phyloP scores from a whole-genome alignment of 2,797 vertebrate genomes.

The Oreochromis grahami region DNA sequence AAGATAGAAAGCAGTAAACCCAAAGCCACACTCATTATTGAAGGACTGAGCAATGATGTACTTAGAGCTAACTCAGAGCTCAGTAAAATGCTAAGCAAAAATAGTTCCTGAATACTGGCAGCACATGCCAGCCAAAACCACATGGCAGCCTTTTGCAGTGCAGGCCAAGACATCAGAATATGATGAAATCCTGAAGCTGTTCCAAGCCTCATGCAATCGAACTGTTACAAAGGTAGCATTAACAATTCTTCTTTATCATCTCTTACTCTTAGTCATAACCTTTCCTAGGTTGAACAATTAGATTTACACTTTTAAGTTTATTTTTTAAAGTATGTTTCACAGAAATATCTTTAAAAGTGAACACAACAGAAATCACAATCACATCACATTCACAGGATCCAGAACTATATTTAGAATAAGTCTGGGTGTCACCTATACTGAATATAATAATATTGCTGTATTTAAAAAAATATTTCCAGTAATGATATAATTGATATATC shows the following conservation, averaged over 20 bases:
- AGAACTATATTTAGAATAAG: too few relatives aligned
- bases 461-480: too few relatives aligned
- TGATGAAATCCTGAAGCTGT: slow-evolving; percentile 50
- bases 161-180: slow-evolving; percentile 60
- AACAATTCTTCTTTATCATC: background rate
- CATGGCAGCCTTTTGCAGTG: slow-evolving; percentile 48
- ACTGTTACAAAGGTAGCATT: slow-evolving; percentile 67
- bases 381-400: too few relatives aligned
- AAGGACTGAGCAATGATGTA: slow-evolving; percentile 79
- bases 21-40: slow-evolving; percentile 56
- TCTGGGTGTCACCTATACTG: background rate
- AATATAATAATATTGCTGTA: too few relatives aligned
- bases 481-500: too few relatives aligned
- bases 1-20: slow-evolving; percentile 11
- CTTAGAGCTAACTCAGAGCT: slow-evolving; percentile 59
- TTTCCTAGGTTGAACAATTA: too few relatives aligned
- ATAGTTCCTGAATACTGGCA: slow-evolving; percentile 75
- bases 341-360: background rate
- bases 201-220: slow-evolving; percentile 59
- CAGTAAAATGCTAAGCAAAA: slow-evolving; percentile 68
- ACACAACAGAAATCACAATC: background rate
- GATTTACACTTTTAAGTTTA: too few relatives aligned
- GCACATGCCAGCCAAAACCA: slow-evolving; percentile 58
- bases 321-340: background rate
- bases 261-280: background rate